Evolutionary conservation across 2,888 invertebrate genomes (phyloP), one percentile per base, ranked within the genome.

Genomic region (Noctuana brunneofusca): DNA sequence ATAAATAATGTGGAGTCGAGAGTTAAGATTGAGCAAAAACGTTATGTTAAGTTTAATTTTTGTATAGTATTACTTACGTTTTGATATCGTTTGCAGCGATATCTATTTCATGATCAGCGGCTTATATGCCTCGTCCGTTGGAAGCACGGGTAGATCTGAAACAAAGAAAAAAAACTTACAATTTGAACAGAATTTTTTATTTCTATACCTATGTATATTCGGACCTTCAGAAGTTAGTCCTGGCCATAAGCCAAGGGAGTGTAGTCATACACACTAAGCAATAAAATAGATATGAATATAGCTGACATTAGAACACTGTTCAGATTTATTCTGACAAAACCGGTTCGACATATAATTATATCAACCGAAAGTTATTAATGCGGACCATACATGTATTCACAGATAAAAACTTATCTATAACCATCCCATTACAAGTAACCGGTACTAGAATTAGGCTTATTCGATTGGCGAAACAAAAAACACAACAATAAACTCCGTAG

Each of bases 61-160:
- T 43, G 16, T 43, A 3, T 4, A 2, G 0, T 32, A 20, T 5
- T 11, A 89, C 90, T 82, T 78, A 90, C 90, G 90, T 90, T 90
- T 89, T 78, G 90, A 90, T 90, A 90, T 90, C 90, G 89, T 88
- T 69, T 82, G 77, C 73, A 65, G 77, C 89, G 90, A 90, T 89
- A 90, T 90, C 90, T 90, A 90, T 82, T 87, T 80, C 90, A 90
- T 90, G 80, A 74, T 89, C 73, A 79, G 72, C 69, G 68, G 81
- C 80, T 83, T 79, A 78, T 70, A 69, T 79, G 78, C 80, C 79
- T 74, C 76, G 79, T 76, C 73, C 75, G 68, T 71, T 66, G 65
- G 65, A 69, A 68, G 68, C 72, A 65, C 71, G 66, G 66, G 65
- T 55, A 66, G 67, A 66, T 72, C 82, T 83, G 80, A 60, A 79